Conservation (phyloP, 2,888 invertebrate genomes). For the Gymnocheta viridis region DNA sequence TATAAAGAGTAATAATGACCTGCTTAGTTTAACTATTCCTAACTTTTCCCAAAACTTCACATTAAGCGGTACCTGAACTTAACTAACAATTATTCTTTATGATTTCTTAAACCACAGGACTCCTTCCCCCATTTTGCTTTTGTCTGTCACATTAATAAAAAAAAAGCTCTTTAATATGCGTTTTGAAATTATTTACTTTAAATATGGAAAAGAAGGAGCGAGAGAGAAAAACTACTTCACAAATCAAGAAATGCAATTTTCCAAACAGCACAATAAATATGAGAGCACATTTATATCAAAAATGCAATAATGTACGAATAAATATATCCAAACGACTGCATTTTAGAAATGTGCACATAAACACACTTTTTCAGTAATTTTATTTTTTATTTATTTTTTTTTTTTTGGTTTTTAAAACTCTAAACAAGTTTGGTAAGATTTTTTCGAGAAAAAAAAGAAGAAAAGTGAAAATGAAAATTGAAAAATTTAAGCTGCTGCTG, state of each 20-base stretch:
- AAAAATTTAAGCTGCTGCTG: slow-evolving; percentile 5
- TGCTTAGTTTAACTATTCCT: too few relatives aligned
- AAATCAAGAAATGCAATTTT: not conserved
- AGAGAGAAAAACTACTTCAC: not conserved
- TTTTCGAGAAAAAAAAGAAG: slow-evolving; percentile 32
- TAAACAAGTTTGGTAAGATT: slow-evolving; percentile 62
- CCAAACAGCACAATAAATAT: not conserved
- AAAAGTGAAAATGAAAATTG: slow-evolving; percentile 64
- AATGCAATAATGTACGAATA: not conserved
- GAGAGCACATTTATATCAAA: not conserved
- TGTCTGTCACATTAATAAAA: not conserved
- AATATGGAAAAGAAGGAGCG: not conserved
- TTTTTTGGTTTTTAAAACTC: slow-evolving; percentile 17
- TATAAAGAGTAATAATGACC: too few relatives aligned
- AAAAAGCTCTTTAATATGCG: not conserved
- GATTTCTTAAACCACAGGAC: not conserved
- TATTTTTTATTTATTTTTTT: too few relatives aligned
- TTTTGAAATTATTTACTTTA: not conserved
- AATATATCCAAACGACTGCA: not conserved
- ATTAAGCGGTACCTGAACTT: too few relatives aligned
- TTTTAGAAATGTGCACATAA: slow-evolving; percentile 5
- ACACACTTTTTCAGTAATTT: slow-evolving; percentile 4
- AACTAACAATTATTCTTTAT: too few relatives aligned
- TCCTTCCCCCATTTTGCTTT: not conserved
- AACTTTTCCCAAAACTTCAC: too few relatives aligned